phyloP scores from a whole-genome alignment of 2,888 invertebrate genomes.

The Lypha dubia region DNA sequence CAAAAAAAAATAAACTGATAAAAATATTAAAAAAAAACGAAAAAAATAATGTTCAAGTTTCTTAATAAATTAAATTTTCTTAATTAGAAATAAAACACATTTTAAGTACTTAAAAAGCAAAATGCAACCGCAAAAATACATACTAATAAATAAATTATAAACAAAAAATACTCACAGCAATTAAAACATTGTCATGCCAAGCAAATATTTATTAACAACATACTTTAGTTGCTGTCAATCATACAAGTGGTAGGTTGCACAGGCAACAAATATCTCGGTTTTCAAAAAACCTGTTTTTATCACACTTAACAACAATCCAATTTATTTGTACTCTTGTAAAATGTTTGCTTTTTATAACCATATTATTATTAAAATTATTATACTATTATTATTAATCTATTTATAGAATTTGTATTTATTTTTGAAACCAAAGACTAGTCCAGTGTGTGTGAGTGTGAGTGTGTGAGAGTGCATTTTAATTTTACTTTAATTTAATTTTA shows the following conservation, averaged over 20 bases:
- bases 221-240: background rate
- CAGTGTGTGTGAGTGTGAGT: slow-evolving; percentile 41
- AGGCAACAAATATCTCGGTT: background rate
- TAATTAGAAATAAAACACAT: slow-evolving; percentile 47
- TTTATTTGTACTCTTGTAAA: background rate
- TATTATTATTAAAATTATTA: background rate
- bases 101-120: slow-evolving; percentile 54
- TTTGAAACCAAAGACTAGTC: slow-evolving; percentile 81
- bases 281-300: background rate
- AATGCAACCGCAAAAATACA: slow-evolving; percentile 16
- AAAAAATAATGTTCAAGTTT: slow-evolving; percentile 56
- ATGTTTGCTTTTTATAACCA: slow-evolving; percentile 14
- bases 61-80: slow-evolving; percentile 52
- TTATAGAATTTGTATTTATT: slow-evolving; percentile 64
- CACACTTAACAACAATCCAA: no score
- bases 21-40: background rate
- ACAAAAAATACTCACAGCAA: background rate
- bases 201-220: slow-evolving; percentile 7
- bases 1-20: slow-evolving; percentile 11
- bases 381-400: slow-evolving; percentile 3
- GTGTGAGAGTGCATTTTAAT: no score
- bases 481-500: slow-evolving; percentile 30
- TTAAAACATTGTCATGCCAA: background rate
- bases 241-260: background rate
- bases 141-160: slow-evolving; percentile 30